Evolutionary conservation across 2,888 invertebrate genomes (phyloP), one percentile per base, ranked within the genome.

Genomic region (Gymnocheta viridis): DNA sequence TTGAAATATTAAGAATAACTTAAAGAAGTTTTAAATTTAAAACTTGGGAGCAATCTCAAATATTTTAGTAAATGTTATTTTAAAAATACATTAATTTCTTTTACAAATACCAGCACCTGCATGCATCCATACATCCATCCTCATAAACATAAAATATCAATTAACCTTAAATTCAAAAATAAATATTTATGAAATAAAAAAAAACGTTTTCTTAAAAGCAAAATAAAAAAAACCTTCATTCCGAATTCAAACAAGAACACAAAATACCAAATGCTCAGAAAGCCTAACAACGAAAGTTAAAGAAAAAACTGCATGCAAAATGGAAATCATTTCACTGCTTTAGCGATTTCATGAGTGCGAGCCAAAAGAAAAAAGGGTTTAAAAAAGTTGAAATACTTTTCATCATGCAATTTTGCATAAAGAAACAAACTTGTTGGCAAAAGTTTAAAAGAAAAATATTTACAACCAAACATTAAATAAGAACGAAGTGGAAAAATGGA

Each of bases 131-230:
- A 38, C 35, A 10, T 17, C 17, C 14, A 66, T 58, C 1, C 14
- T 22, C 35, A 47, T 44, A 47, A 72, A 70, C 79, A 79, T 64
- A 44, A 70, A 79, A 79, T 72, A 64, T 79, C 62, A 79, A 72
- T 79, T 79, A 79, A 72, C 62, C 44, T 79, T 72, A 47, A 79
- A 72, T 27, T 14, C 24, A 54, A 35, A 64, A 64, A 22, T 47
- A 38, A 47, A 77, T 58, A 77, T 49, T 67, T 49, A 51, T 19
- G 64, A 64, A 14, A 24, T 22, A 0, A 66, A 32, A 14, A 12
- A 38, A 51, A 51, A 24, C 24, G 10, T 35, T 12, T 29, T 54
- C 66, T 24, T 6, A n/a, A 51, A 51, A 32, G 27, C 19, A 29
- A 7, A 32, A 14, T 32, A 44, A 27, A 17, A 2, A 67, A 41